Conservation (phyloP, 2,113 vertebrate genomes). For the Leptodactylus fuscus region DNA sequence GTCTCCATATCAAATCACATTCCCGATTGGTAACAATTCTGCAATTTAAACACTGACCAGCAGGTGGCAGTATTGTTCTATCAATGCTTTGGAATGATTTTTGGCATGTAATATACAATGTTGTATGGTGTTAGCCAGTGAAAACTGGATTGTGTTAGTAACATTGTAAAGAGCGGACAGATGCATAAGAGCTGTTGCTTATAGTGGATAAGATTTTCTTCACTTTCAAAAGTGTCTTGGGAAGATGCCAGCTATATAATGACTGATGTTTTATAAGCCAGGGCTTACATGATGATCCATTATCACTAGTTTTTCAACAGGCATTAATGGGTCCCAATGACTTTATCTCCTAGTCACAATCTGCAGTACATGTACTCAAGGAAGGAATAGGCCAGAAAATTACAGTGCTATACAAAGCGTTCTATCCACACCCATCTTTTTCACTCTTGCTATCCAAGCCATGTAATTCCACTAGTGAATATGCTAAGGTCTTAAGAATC, state of each 20-base stretch:
- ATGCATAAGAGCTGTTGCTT: neutral
- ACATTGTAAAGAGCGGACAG: neutral
- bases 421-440: too few relatives aligned
- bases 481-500: too few relatives aligned
- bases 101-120: neutral
- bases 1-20: neutral
- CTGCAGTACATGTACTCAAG: neutral
- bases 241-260: too few relatives aligned
- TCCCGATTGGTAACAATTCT: too few relatives aligned
- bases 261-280: too few relatives aligned
- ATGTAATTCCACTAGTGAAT: too few relatives aligned
- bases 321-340: neutral
- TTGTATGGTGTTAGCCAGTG: neutral
- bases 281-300: too few relatives aligned
- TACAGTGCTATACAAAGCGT: neutral
- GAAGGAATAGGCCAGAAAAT: neutral
- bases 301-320: too few relatives aligned
- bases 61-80: conserved; percentile 10
- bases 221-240: neutral
- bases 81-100: neutral
- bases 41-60: too few relatives aligned
- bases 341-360: neutral
- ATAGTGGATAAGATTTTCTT: too few relatives aligned
- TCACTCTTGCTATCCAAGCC: too few relatives aligned
- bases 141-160: neutral